Evolutionary conservation across 2,888 invertebrate genomes (phyloP).

Genomic region (Encarsia formosa): DNA sequence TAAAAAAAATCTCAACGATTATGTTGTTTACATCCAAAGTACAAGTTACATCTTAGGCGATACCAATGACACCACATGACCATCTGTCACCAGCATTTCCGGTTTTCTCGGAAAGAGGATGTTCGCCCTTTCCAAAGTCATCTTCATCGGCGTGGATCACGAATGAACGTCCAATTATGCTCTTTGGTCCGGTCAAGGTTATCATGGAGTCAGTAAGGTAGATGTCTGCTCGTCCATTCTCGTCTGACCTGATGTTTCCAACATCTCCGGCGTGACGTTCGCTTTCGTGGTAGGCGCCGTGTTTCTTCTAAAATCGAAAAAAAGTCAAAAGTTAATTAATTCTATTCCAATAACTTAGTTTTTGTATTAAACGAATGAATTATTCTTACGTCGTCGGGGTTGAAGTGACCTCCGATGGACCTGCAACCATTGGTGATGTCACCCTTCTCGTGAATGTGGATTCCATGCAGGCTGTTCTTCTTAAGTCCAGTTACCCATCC

Average conservation of each 20-base stretch:
- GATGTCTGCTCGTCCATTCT: slow-evolving; percentile 57
- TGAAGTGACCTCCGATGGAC: slow-evolving; percentile 73
- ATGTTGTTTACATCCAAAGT: too few relatives aligned
- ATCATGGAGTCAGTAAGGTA: slow-evolving; percentile 63
- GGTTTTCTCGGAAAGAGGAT: slow-evolving; percentile 69
- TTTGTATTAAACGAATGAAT: background rate
- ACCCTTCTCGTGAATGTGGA: slow-evolving; percentile 75
- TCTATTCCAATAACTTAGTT: slow-evolving; percentile 25
- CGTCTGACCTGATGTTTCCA: slow-evolving; percentile 72
- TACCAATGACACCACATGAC: slow-evolving; percentile 79
- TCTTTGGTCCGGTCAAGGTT: slow-evolving; percentile 61
- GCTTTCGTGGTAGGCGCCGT: slow-evolving; percentile 68
- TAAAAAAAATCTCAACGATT: too few relatives aligned
- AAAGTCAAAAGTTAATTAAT: too few relatives aligned
- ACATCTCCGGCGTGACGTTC: slow-evolving; percentile 81
- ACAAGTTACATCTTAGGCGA: too few relatives aligned
- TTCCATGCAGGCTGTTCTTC: slow-evolving; percentile 64
- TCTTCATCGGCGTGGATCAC: slow-evolving; percentile 73
- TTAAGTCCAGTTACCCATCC: slow-evolving; percentile 61
- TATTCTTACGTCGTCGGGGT: slow-evolving; percentile 73
- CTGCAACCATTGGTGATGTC: slow-evolving; percentile 64
- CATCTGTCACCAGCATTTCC: slow-evolving; percentile 79
- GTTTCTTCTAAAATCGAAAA: too few relatives aligned
- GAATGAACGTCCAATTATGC: slow-evolving; percentile 71
- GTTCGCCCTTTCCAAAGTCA: slow-evolving; percentile 70